Evolutionary conservation across 1,140 invertebrate species (phyloP).

Genomic region (Sitophilus oryzae): DNA sequence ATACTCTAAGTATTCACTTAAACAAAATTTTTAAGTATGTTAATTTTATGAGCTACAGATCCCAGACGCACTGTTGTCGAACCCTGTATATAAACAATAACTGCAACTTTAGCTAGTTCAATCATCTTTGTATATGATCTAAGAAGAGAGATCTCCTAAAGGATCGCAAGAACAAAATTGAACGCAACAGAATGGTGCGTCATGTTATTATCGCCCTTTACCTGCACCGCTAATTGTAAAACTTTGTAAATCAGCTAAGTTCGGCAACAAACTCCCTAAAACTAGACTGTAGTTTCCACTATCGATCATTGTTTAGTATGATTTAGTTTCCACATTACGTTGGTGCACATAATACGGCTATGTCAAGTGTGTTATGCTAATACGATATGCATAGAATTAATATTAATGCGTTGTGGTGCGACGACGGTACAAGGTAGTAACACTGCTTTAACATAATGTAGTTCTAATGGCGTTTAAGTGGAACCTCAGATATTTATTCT

Average conservation of each 20-base stretch:
- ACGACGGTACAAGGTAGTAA: background rate
- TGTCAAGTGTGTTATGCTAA: conserved; percentile 16
- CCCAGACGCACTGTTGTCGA: too few relatives aligned
- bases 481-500: too few relatives aligned
- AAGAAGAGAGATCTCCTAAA: background rate
- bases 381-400: conserved; percentile 18
- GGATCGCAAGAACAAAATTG: background rate
- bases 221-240: background rate
- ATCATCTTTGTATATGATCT: too few relatives aligned
- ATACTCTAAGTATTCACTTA: too few relatives aligned
- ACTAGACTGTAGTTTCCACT: background rate
- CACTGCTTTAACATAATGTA: background rate
- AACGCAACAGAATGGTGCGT: background rate
- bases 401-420: conserved; percentile 9
- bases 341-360: conserved; percentile 9
- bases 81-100: too few relatives aligned
- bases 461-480: background rate
- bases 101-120: too few relatives aligned
- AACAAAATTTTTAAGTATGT: too few relatives aligned
- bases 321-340: conserved; percentile 14
- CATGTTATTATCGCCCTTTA: background rate
- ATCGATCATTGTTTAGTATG: conserved; percentile 15
- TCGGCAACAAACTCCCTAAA: background rate
- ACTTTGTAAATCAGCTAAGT: conserved; percentile 8
- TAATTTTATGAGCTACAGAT: too few relatives aligned